Evolutionary conservation across 2,888 invertebrate species (phyloP).

Genomic region (Gastrophysa polygoni): DNA sequence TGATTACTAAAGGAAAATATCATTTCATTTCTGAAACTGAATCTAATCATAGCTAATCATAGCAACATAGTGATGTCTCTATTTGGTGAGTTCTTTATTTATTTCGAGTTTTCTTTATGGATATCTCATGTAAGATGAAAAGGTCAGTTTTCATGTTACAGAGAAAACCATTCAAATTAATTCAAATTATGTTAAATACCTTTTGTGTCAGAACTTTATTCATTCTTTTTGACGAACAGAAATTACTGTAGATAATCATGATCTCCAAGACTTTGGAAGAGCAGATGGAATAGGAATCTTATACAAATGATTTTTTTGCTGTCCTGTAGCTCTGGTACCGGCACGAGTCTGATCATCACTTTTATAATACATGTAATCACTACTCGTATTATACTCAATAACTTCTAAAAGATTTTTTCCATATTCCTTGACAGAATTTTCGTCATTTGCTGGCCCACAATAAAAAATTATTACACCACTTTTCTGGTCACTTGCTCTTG

Average conservation of each 20-base stretch:
- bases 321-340: background rate
- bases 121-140: too few relatives aligned
- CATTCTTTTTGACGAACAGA: too few relatives aligned
- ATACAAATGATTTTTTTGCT: background rate
- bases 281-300: background rate
- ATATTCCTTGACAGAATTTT: background rate
- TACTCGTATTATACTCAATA: background rate
- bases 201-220: too few relatives aligned
- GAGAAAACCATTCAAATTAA: too few relatives aligned
- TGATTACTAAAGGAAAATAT: too few relatives aligned
- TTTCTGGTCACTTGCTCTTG: background rate
- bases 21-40: too few relatives aligned
- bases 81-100: too few relatives aligned
- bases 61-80: too few relatives aligned
- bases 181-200: too few relatives aligned
- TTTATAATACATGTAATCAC: background rate
- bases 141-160: too few relatives aligned
- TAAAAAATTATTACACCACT: background rate
- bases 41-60: too few relatives aligned
- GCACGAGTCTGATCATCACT: background rate
- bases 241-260: background rate
- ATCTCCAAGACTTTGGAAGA: background rate
- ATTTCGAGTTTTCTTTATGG: too few relatives aligned
- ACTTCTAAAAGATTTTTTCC: background rate
- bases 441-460: background rate